Conservation (phyloP, 2,113 vertebrate species). For the Percopsis transmontana region DNA sequence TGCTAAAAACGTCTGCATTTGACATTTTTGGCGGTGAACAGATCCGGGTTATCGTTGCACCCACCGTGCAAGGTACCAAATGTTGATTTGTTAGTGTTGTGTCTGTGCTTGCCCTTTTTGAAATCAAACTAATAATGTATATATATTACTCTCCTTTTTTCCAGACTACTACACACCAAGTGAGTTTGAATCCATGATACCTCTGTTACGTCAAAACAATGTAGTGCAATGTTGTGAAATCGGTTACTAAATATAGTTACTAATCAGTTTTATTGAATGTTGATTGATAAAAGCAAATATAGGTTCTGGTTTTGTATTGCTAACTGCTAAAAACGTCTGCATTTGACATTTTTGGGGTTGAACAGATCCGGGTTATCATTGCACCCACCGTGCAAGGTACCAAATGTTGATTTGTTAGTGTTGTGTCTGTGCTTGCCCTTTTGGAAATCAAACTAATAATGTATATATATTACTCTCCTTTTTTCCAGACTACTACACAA, state of each 20-base stretch:
- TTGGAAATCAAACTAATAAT: too few relatives aligned
- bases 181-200: neutral
- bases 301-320: too few relatives aligned
- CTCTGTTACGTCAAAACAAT: neutral
- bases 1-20: too few relatives aligned
- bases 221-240: too few relatives aligned
- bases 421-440: neutral
- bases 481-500: constrained; percentile 5
- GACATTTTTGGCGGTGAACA: too few relatives aligned
- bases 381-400: constrained; percentile 50
- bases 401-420: neutral
- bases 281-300: too few relatives aligned
- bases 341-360: too few relatives aligned
- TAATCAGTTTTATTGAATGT: too few relatives aligned
- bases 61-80: constrained; percentile 49
- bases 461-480: neutral
- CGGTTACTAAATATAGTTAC: too few relatives aligned
- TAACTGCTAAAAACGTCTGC: too few relatives aligned
- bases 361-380: too few relatives aligned
- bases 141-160: neutral
- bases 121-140: too few relatives aligned
- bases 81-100: neutral
- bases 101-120: neutral
- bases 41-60: constrained; percentile 27
- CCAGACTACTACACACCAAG: neutral